These are phyloP conservation scores for Ailuropoda melanoleuca DNA, from an alignment of 2,113 vertebrate species.

Conservation along the genomic window DNA sequence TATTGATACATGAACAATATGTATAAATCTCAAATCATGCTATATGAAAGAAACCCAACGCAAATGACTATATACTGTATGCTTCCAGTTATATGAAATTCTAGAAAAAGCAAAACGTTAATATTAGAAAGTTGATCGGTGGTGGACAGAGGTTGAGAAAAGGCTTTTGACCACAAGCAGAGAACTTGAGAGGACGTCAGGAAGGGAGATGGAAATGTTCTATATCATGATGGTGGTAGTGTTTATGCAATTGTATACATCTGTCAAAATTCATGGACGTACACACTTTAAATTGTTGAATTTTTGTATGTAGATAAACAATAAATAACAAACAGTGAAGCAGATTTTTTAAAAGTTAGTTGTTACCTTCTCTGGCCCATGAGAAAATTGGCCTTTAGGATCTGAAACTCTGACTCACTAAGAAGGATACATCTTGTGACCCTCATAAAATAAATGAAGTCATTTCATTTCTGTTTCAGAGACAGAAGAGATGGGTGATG, in stretches of 20 bases:
- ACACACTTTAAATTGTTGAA: not conserved
- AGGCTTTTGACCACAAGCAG: not conserved
- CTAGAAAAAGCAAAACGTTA: not conserved
- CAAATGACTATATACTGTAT: not conserved
- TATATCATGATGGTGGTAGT: not conserved
- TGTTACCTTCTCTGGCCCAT: not conserved
- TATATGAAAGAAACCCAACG: constrained; percentile 3
- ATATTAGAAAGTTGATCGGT: constrained; percentile 1
- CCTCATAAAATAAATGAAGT: constrained; percentile 36
- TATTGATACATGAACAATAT: not conserved
- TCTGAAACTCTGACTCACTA: not conserved
- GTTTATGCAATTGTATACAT: not conserved
- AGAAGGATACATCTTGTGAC: not conserved
- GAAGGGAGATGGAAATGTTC: not conserved
- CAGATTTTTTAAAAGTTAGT: constrained; percentile 1
- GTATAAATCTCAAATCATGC: constrained; percentile 1
- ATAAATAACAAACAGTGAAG: not conserved
- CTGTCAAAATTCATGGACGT: not conserved
- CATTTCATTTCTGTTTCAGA: constrained; percentile 83
- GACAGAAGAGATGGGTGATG: constrained; percentile 93
- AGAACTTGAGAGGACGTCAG: not conserved
- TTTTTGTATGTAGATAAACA: not conserved
- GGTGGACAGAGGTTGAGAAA: not conserved
- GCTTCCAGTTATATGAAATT: constrained; percentile 22
- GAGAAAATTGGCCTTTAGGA: not conserved